Base-by-base conservation (phyloP, 2,888 invertebrate genomes). In the Alloscopus bannaensis region DNA sequence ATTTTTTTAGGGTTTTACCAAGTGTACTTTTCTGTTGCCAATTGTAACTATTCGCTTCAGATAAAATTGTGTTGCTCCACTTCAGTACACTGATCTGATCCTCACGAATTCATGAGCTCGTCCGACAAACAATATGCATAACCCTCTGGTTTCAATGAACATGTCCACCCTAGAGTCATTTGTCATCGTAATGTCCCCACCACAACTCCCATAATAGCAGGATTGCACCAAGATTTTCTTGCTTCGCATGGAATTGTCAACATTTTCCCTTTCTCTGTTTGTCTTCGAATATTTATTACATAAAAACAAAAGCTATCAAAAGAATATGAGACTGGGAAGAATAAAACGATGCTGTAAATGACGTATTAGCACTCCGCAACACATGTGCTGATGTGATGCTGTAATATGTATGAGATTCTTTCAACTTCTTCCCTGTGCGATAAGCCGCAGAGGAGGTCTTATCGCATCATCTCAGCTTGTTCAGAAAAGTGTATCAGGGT, bases 401-500 rank as follows among this genome's bases (percentile, higher is more conserved):
- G 20, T 13, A 29, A 24, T 13, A 36, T 36, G 36, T n/a, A 47
- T 71, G 47, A 28, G 40, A 64, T 69, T 65, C 78, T 52, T 64
- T 65, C 45, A 31, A 57, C 64, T 55, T 71, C 78, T 79, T 79
- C 78, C 78, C 78, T 72, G 66, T 79, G 78, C 26, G 78, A 79
- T 79, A 79, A 79, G n/a, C n/a, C n/a, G n/a, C n/a, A 62, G 59
- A 1, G 4, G 45, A 40, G 42, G 8, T 57, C 24, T 52, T 77
- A 77, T 77, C 76, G 60, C 71, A n/a, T 72, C 71, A 79, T 79
- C 78, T 71, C n/a, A n/a, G n/a, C n/a, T n/a, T n/a, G n/a, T n/a
- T n/a, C n/a, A n/a, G n/a, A n/a, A n/a, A 79, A 47, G 78, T 71
- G 66, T 72, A 79, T 79, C 78, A 79, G 78, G 78, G 78, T 79